Evolutionary conservation across 2,888 invertebrate species (phyloP), one percentile per base, ranked within the genome.

Genomic region (Rhopalosiphum nymphaeae): DNA sequence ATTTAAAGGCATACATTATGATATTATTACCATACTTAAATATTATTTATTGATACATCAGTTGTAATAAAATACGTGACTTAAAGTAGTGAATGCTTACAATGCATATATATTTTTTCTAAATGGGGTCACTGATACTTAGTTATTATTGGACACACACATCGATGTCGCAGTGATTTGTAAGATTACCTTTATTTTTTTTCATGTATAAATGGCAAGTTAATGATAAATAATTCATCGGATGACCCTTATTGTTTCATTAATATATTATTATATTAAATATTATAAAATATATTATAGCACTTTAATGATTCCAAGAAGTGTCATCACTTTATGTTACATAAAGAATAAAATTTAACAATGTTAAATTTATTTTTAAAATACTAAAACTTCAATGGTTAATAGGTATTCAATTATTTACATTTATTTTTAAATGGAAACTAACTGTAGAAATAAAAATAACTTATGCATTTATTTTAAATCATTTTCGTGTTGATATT

Each of bases 401-500:
- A 21, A 78, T 78, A 78, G 21, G 5, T 25, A 78, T 7, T 36
- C 7, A 36, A 36, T 36, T 36, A 1, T 78, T 36, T 7, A 21
- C 4, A 1, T 36, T 78, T 78, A 21, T 78, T 57, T 57, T 26
- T 26, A 57, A 3, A 26, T 67, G 67, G n/a, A 67, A 67, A 78
- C 78, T 21, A 36, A 67, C n/a, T 67, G 0, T n/a, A 67, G 13
- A 67, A 67, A 57, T 13, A n/a, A 67, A 78, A 78, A 1, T 78
- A 21, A 42, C 7, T 25, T 9, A 7, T 7, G 16, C 5, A 21
- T 36, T 36, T 36, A 36, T 78, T 78, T 36, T 21, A 42, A 36
- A 78, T 7, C 9, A 49, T 56, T 42, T 89, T 56, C 0, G 42
- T 57, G n/a, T 91, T 92, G 94, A 95, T 92, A 92, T 26, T 95